Evolutionary conservation across 2,888 invertebrate species (phyloP).

Genomic region (Smittia sp.): DNA sequence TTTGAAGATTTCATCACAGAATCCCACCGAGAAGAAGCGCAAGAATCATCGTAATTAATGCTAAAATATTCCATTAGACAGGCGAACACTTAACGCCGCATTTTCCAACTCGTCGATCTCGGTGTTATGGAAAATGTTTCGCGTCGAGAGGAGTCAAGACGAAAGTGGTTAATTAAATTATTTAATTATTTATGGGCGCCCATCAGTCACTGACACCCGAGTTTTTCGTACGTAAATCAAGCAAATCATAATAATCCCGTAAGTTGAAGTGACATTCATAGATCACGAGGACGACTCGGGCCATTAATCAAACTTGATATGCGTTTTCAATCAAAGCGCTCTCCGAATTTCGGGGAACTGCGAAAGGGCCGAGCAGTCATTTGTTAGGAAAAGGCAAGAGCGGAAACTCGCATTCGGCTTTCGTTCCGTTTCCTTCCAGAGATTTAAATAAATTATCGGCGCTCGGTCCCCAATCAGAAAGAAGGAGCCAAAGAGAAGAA

Average conservation of each 20-base stretch:
- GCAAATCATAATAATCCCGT: constrained; percentile 17
- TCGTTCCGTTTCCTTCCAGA: constrained; percentile 6
- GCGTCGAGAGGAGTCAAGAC: not conserved
- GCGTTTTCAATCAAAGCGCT: constrained; percentile 39
- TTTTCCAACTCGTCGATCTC: constrained; percentile 10
- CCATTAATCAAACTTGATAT: constrained; percentile 39
- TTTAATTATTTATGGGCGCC: constrained; percentile 35
- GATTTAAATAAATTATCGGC: constrained; percentile 40
- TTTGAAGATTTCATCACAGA: not conserved
- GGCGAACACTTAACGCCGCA: constrained; percentile 32
- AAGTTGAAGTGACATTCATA: constrained; percentile 35
- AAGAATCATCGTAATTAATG: constrained; percentile 29
- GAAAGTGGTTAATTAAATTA: constrained; percentile 38
- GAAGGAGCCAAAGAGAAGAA: not conserved
- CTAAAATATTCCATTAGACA: constrained; percentile 27
- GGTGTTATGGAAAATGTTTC: not conserved
- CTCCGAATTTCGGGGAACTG: not conserved
- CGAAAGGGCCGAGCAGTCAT: not conserved
- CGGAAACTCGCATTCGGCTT: constrained; percentile 31
- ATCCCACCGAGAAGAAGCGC: not conserved
- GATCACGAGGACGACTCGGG: constrained; percentile 26
- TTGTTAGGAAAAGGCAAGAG: no score
- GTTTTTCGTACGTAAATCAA: constrained; percentile 4
- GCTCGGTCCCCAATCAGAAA: constrained; percentile 2
- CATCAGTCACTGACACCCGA: constrained; percentile 36